Base-by-base conservation (phyloP, 2,888 invertebrate species). In the Glyphotaelius pellucidus region DNA sequence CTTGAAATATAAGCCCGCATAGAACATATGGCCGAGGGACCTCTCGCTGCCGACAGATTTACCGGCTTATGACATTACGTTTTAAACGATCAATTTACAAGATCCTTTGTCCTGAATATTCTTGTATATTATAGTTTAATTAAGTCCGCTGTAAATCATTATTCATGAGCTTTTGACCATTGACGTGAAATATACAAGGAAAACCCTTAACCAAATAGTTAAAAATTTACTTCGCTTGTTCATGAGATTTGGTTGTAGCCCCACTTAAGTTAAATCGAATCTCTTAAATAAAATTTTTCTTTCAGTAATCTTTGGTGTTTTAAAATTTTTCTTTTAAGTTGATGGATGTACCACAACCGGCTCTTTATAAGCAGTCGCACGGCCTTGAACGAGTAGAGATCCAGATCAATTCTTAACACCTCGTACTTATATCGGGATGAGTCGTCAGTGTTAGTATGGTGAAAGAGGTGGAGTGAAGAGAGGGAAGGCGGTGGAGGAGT, bases 41-140 rank as follows among this genome's bases (percentile, higher is more conserved):
- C 67, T 25, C 67, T 19, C 67, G 25, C 67, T 9, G 1, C 4
- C 25, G 67, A 67, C 67, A 67, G 67, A 67, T 67, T 67, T 67
- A 67, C 67, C n/a, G 25, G 67, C 67, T 67, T 67, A 67, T 67
- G 91, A 88, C 81, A 88, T 81, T 91, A 52, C 79, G 35, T 79
- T 80, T 35, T 79, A 80, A 80, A 32, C 67, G 52, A 79, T 25
- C 38, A 47, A 35, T 47, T 89, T 38, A 80, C 89, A 89, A 89
- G 30, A 89, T 89, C 89, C 80, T 80, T 89, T 89, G n/a, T 79
- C 79, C 89, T 89, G 80, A 89, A 79, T 79, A 89, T 79, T 79
- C 89, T 89, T 79, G 89, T 79, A 67, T 25, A 67, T 67, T 25
- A 67, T 67, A 67, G 67, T 67, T 67, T 67, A 67, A 67, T 67